These are phyloP conservation scores for Halcyon badia DNA, from an alignment of 2,797 vertebrate species.

Conservation along the genomic window DNA sequence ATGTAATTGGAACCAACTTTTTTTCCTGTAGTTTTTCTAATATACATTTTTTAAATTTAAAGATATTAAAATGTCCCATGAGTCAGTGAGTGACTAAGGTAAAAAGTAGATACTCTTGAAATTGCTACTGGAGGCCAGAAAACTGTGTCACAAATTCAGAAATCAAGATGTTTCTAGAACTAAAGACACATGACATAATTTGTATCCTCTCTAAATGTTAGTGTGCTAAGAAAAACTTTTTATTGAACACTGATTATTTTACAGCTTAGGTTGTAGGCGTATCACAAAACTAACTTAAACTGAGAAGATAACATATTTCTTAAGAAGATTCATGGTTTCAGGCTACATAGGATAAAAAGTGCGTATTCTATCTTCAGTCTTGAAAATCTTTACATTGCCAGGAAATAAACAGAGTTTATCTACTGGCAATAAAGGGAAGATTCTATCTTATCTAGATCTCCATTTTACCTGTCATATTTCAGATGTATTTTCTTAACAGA, in stretches of 20 bases:
- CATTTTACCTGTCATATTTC: neutral
- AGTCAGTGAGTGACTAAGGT: neutral
- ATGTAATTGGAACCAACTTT: neutral
- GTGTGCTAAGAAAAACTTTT: neutral
- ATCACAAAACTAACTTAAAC: neutral
- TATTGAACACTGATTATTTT: neutral
- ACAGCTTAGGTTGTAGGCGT: neutral
- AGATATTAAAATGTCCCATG: neutral
- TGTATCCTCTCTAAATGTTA: neutral
- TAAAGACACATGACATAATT: neutral
- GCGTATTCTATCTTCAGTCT: neutral
- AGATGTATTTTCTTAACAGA: neutral
- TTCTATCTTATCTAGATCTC: neutral
- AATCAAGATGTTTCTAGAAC: neutral
- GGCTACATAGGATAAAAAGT: neutral
- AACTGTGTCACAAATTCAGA: neutral
- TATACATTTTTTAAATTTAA: neutral
- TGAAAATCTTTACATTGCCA: neutral
- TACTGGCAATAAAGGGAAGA: conserved; percentile 3
- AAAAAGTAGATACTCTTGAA: neutral
- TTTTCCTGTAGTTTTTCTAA: neutral
- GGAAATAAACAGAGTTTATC: neutral
- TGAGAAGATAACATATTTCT: neutral
- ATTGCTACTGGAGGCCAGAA: neutral
- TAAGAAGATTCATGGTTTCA: neutral